phyloP scores from a whole-genome alignment of 2,797 vertebrate genomes.

The Emydoidea blandingii region DNA sequence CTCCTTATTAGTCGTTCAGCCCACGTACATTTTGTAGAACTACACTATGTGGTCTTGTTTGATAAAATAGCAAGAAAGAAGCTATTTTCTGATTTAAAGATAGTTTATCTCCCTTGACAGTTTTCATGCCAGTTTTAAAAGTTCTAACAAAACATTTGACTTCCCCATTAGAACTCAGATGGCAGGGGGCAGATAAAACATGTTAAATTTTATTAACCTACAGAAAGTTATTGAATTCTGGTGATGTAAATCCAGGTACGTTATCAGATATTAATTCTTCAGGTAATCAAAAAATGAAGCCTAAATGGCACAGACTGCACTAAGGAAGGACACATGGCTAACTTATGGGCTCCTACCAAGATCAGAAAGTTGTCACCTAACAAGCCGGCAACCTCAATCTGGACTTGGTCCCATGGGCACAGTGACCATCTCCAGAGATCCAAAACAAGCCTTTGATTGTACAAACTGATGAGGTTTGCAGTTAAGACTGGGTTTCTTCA shows the following conservation, averaged over 20 bases:
- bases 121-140: slow-evolving; percentile 53
- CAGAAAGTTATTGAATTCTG: slow-evolving; percentile 30
- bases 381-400: neutral
- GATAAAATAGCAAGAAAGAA: slow-evolving; percentile 51
- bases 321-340: neutral
- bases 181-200: neutral
- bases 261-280: slow-evolving; percentile 15
- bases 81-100: slow-evolving; percentile 58
- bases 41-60: slow-evolving; percentile 21
- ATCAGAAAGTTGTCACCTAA: neutral
- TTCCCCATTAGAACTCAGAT: slow-evolving; percentile 14
- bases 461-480: neutral
- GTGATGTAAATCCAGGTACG: neutral
- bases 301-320: neutral
- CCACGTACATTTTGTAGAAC: neutral
- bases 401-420: neutral
- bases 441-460: neutral
- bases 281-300: neutral
- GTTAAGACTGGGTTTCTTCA: neutral
- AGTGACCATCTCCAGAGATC: neutral
- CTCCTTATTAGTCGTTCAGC: slow-evolving; percentile 36
- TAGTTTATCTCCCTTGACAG: slow-evolving; percentile 55
- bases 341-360: neutral
- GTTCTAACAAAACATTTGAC: slow-evolving; percentile 43
- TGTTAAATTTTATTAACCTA: slow-evolving; percentile 30